These are phyloP conservation scores for Girardinus metallicus DNA, from an alignment of 2,797 vertebrate genomes.

Conservation along the genomic window DNA sequence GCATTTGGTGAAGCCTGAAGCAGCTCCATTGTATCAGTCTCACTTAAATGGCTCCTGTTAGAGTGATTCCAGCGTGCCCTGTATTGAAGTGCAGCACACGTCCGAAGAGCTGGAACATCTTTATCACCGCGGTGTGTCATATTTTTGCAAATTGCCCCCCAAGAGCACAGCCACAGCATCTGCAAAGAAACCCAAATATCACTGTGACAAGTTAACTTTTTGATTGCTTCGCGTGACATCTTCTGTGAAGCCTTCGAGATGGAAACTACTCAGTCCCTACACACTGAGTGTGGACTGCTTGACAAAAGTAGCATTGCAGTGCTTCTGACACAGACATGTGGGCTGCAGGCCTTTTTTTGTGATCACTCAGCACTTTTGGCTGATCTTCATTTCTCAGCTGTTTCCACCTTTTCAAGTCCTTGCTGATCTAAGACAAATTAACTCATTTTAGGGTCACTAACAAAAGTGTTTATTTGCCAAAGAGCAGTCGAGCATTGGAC, in stretches of 20 bases:
- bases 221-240: constrained; percentile 57
- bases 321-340: constrained; percentile 65
- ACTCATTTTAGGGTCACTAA: constrained; percentile 41
- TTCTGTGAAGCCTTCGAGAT: constrained; percentile 50
- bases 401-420: constrained; percentile 57
- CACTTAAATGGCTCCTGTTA: constrained; percentile 23
- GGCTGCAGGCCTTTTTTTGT: constrained; percentile 62
- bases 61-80: not conserved
- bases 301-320: constrained; percentile 66
- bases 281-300: constrained; percentile 46
- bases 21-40: constrained; percentile 15
- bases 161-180: constrained; percentile 31
- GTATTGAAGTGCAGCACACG: constrained; percentile 19
- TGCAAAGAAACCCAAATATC: constrained; percentile 40
- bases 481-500: constrained; percentile 42
- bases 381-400: constrained; percentile 66
- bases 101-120: constrained; percentile 16
- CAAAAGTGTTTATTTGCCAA: constrained; percentile 64
- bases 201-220: constrained; percentile 53
- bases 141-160: constrained; percentile 43
- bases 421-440: constrained; percentile 68
- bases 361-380: constrained; percentile 72
- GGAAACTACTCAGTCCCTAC: constrained; percentile 42
- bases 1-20: constrained; percentile 19
- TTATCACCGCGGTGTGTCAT: constrained; percentile 38